Conservation (phyloP, 64 coral and sea anemone genomes). For the Acropora yongei region DNA sequence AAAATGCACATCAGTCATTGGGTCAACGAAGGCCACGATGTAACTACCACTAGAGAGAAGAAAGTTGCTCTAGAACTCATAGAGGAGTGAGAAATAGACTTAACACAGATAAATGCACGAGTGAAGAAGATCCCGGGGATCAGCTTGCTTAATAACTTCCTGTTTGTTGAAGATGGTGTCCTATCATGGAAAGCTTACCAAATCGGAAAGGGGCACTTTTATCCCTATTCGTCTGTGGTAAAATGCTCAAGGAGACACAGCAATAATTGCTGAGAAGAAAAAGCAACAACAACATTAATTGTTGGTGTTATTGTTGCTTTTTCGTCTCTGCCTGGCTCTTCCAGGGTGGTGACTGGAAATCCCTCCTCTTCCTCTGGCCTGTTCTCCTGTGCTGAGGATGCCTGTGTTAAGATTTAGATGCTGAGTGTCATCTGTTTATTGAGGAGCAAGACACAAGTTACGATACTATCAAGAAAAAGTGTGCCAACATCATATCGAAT, state of each 20-base stretch:
- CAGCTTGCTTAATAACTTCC: not conserved
- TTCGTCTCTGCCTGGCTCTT: not conserved
- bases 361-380: not conserved
- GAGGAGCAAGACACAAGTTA: not conserved
- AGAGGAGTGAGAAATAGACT: too few species aligned
- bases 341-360: not conserved
- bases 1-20: too few species aligned
- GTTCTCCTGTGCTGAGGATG: not conserved
- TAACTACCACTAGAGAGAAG: too few species aligned
- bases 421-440: not conserved
- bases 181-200: not conserved
- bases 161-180: not conserved
- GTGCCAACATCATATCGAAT: not conserved
- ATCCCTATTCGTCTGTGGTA: not conserved
- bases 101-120: not conserved
- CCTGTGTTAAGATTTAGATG: not conserved
- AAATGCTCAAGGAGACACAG: conserved; percentile 5
- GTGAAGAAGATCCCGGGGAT: not conserved
- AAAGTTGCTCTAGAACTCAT: too few species aligned
- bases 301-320: not conserved
- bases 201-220: not conserved
- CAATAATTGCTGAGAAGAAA: too few species aligned
- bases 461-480: not conserved
- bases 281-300: too few species aligned
- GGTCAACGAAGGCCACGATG: too few species aligned